A percentile compares a stretch with the other conserved stretches of the same genome.
Conservation (phyloP, 2,113 vertebrate species). For the Heliornis fulica region DNA sequence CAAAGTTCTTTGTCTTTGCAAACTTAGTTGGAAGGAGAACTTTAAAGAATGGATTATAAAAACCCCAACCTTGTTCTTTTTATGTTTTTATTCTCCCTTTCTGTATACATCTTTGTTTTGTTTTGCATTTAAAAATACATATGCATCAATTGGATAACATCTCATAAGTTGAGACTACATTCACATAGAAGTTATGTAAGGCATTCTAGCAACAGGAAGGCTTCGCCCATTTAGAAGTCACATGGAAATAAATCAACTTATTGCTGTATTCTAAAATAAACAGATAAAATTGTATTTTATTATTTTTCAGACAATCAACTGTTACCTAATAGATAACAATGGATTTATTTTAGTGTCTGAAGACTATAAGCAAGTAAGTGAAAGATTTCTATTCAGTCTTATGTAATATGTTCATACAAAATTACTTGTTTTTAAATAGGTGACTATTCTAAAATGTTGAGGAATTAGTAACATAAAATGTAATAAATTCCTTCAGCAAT, state of each 20-base stretch:
- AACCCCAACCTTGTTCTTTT: neutral
- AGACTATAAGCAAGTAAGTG: constrained; percentile 87
- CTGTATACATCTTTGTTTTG: neutral
- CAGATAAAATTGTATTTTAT: neutral
- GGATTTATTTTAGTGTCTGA: constrained; percentile 96
- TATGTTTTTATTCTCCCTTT: neutral
- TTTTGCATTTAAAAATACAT: neutral
- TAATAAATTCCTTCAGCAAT: neutral
- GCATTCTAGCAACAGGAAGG: neutral
- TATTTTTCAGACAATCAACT: constrained; percentile 87
- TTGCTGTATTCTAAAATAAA: neutral
- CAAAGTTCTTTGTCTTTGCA: neutral
- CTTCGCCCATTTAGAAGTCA: neutral
- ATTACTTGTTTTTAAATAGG: neutral
- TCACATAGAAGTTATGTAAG: neutral
- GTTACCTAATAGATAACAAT: constrained; percentile 98
- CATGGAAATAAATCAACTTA: neutral
- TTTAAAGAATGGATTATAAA: neutral
- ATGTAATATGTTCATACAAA: neutral
- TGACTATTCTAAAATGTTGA: neutral
- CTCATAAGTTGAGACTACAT: neutral
- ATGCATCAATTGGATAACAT: neutral
- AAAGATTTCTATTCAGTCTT: neutral
- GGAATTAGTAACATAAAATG: neutral
- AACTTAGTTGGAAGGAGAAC: neutral